Conservation (phyloP, 1,140 invertebrate species). For the Lithobius niger region DNA sequence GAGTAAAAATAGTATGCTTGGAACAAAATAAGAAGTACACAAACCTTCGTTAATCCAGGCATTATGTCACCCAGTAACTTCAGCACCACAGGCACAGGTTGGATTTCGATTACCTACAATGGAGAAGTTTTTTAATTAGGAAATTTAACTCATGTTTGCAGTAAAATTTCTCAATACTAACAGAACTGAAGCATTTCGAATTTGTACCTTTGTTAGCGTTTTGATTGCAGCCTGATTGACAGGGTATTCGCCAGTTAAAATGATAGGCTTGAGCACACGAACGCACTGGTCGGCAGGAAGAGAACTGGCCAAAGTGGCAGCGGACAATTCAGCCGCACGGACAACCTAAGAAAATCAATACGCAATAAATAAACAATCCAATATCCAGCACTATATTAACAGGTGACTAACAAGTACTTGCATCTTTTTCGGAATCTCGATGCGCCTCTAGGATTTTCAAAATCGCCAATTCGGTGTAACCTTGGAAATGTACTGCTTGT, state of each 20-base stretch:
- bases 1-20: too few relatives aligned
- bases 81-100: too few relatives aligned
- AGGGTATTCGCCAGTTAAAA: conserved; percentile 69
- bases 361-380: conserved; percentile 11
- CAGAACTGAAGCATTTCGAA: too few relatives aligned
- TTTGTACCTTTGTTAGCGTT: conserved; percentile 66
- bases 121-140: too few relatives aligned
- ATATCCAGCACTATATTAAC: conserved; percentile 13
- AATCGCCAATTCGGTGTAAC: conserved; percentile 76
- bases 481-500: conserved; percentile 58
- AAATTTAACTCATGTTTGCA: too few relatives aligned
- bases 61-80: too few relatives aligned
- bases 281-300: conserved; percentile 54
- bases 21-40: too few relatives aligned
- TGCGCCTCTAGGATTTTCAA: conserved; percentile 74
- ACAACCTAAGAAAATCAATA: conserved; percentile 32
- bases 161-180: too few relatives aligned
- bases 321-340: conserved; percentile 46
- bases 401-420: too few relatives aligned
- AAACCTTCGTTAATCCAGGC: too few relatives aligned
- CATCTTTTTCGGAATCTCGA: conserved; percentile 58
- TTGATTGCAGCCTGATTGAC: conserved; percentile 82
- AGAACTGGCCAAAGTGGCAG: conserved; percentile 53
- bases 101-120: too few relatives aligned
- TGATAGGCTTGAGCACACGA: conserved; percentile 58